Percentiles rank a stretch among this genome's conserved stretches.
Conservation (phyloP, 1,140 invertebrate genomes). For the Zaprionus tsacasi region DNA sequence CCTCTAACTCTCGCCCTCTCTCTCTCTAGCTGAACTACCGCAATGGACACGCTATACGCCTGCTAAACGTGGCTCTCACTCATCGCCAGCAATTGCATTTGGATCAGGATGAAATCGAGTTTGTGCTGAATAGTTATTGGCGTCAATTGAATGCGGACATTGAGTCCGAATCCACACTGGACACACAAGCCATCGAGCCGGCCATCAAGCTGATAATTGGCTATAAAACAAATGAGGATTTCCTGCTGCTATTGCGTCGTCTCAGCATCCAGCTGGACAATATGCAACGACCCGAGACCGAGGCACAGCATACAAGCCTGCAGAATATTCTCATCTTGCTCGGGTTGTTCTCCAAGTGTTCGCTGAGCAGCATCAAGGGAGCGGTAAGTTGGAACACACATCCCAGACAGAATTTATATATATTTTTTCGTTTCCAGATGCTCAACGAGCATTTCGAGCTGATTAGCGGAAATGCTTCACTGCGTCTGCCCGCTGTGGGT, state of each 20-base stretch:
- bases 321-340: constrained; percentile 64
- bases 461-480: constrained; percentile 49
- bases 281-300: constrained; percentile 42
- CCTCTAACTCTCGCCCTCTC: neutral
- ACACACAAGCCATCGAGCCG: constrained; percentile 51
- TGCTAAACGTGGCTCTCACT: constrained; percentile 70
- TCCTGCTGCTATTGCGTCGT: constrained; percentile 58
- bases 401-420: neutral
- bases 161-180: constrained; percentile 14
- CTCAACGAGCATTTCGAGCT: constrained; percentile 78
- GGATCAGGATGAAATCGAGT: constrained; percentile 78
- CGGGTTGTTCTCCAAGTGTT: constrained; percentile 66
- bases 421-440: constrained; percentile 52
- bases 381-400: constrained; percentile 52
- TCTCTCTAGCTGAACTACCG: constrained; percentile 66
- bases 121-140: constrained; percentile 74
- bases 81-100: constrained; percentile 70
- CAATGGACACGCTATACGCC: constrained; percentile 62
- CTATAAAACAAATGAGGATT: constrained; percentile 80
- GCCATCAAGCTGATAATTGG: constrained; percentile 74
- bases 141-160: constrained; percentile 70
- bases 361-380: constrained; percentile 73
- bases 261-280: constrained; percentile 42
- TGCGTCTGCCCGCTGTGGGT: constrained; percentile 49
- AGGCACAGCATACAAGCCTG: constrained; percentile 38